Conservation (phyloP, 2,888 invertebrate genomes). For the Coelopa pilipes region DNA sequence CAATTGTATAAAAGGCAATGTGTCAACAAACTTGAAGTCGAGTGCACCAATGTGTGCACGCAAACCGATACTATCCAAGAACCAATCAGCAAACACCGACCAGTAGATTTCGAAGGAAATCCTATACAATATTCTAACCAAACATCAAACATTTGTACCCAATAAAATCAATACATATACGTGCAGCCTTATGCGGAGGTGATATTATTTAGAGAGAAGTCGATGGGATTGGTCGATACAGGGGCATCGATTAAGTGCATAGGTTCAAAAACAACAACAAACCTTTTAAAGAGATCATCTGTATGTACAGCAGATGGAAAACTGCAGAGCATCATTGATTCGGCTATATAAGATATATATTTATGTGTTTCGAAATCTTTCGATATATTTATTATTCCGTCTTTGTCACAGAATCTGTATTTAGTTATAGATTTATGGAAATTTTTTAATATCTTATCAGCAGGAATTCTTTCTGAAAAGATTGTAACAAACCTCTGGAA, state of each 20-base stretch:
- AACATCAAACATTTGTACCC: too few species aligned
- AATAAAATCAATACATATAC: too few species aligned
- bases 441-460: not conserved
- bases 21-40: too few species aligned
- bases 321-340: too few species aligned
- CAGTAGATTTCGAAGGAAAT: too few species aligned
- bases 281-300: constrained; percentile 9
- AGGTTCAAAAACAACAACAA: constrained; percentile 14
- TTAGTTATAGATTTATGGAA: constrained; percentile 40
- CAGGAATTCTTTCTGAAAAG: too few species aligned
- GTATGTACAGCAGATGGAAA: too few species aligned
- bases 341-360: too few species aligned
- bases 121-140: too few species aligned
- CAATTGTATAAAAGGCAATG: not conserved
- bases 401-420: constrained; percentile 35
- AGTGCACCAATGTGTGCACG: too few species aligned
- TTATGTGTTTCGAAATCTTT: constrained; percentile 8
- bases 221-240: constrained; percentile 31
- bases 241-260: constrained; percentile 39
- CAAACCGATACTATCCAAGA: too few species aligned
- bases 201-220: constrained; percentile 1
- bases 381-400: constrained; percentile 31
- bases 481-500: not conserved
- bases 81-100: too few species aligned
- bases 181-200: not conserved